These are phyloP conservation scores for Phataginus tricuspis DNA, from an alignment of 2,797 vertebrate genomes.

Conservation along the genomic window DNA sequence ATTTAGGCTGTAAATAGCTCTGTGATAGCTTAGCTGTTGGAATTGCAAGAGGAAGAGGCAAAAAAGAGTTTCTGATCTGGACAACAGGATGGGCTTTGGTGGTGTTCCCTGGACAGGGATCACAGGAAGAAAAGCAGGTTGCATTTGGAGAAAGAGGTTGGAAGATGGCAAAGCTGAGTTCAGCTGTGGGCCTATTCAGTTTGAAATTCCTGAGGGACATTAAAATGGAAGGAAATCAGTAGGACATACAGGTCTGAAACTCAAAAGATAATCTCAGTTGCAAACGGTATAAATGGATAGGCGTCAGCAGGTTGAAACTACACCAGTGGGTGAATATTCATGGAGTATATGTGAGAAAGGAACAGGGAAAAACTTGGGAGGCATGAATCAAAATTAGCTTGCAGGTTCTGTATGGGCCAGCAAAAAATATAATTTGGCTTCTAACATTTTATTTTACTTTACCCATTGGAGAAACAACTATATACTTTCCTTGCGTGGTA, in stretches of 20 bases:
- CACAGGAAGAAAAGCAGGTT: not conserved
- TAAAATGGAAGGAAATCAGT: not conserved
- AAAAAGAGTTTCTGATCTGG: not conserved
- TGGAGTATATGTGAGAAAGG: not conserved
- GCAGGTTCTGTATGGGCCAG: not conserved
- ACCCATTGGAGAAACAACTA: not conserved
- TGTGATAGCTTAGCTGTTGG: not conserved
- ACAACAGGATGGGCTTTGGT: not conserved
- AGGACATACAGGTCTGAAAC: not conserved
- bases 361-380: not conserved
- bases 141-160: conserved; percentile 20
- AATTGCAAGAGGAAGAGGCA: not conserved
- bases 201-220: not conserved
- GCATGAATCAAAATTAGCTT: not conserved
- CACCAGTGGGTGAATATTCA: not conserved
- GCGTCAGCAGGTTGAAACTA: not conserved
- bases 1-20: not conserved
- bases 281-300: not conserved
- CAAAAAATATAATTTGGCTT: not conserved
- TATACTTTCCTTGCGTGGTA: not conserved
- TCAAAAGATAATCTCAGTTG: not conserved
- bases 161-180: not conserved
- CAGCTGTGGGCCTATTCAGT: not conserved
- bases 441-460: not conserved
- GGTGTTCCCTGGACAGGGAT: not conserved